phyloP scores from a whole-genome alignment of 2,113 vertebrate genomes.

The Acrocephalus arundinaceus region DNA sequence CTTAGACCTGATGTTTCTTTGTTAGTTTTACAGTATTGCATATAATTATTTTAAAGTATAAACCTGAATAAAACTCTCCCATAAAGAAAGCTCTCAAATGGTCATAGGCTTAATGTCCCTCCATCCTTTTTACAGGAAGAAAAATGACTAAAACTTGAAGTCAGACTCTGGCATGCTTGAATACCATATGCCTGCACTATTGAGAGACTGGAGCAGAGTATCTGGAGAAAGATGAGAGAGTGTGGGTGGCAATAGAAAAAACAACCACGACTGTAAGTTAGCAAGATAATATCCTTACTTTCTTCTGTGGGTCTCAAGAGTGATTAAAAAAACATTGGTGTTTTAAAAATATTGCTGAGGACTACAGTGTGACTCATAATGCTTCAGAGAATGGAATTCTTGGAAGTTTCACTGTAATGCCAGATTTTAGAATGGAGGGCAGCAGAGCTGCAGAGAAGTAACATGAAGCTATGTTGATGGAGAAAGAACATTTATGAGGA shows the following conservation, averaged over 20 bases:
- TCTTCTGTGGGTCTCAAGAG: slow-evolving; percentile 70
- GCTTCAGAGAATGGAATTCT: slow-evolving; percentile 71
- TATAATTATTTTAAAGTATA: background rate
- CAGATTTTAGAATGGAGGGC: slow-evolving; percentile 63
- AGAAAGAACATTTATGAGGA: slow-evolving; percentile 41
- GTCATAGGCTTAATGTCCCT: slow-evolving; percentile 6
- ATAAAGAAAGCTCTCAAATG: background rate
- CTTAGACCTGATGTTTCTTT: background rate
- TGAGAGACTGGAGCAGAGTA: slow-evolving; percentile 62
- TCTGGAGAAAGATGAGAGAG: slow-evolving; percentile 67
- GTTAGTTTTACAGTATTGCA: background rate
- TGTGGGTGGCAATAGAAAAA: slow-evolving; percentile 68
- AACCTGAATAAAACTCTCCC: background rate
- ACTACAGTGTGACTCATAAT: slow-evolving; percentile 67
- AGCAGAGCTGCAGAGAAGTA: slow-evolving; percentile 65
- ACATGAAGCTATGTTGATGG: slow-evolving; percentile 42
- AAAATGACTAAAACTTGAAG: slow-evolving; percentile 63
- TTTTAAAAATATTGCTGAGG: slow-evolving; percentile 71
- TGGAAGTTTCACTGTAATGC: slow-evolving; percentile 69
- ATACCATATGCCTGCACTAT: slow-evolving; percentile 63
- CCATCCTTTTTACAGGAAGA: slow-evolving; percentile 48
- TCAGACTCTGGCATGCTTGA: slow-evolving; percentile 61
- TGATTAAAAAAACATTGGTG: slow-evolving; percentile 69
- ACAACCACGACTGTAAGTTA: slow-evolving; percentile 64
- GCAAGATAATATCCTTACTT: slow-evolving; percentile 72